phyloP scores from a whole-genome alignment of 2,797 vertebrate genomes.

The Synanceia verrucosa region DNA sequence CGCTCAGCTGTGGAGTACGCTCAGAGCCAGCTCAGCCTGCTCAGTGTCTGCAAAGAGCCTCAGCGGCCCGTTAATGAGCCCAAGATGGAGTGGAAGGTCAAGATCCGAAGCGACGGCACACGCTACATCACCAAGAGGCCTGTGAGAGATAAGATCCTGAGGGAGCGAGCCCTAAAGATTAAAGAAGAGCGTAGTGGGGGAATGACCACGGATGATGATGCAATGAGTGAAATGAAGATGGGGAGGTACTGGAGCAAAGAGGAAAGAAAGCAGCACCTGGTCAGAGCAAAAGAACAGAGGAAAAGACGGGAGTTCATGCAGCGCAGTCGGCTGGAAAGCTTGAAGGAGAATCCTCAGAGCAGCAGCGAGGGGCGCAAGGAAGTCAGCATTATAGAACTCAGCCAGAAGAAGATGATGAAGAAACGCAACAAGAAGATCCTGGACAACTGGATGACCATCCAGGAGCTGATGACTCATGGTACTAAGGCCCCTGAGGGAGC shows the following conservation, averaged over 20 bases:
- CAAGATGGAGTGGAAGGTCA: conserved; percentile 98
- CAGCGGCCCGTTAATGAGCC: conserved; percentile 82
- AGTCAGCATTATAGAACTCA: conserved; percentile 95
- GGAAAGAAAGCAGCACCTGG: conserved; percentile 94
- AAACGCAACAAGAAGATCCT: conserved; percentile 98
- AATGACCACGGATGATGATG: conserved; percentile 96
- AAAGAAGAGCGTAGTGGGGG: conserved; percentile 94
- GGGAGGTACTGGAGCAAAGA: conserved; percentile 98
- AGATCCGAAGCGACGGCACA: conserved; percentile 94
- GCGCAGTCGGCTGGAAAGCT: conserved; percentile 92
- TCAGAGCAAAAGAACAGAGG: conserved; percentile 93
- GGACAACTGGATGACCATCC: conserved; percentile 99
- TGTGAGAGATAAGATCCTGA: conserved; percentile 93
- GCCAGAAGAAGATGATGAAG: conserved; percentile 99
- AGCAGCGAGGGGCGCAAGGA: conserved; percentile 90
- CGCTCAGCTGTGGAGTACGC: conserved; percentile 93
- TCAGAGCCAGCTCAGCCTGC: conserved; percentile 94
- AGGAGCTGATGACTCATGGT: conserved; percentile 98
- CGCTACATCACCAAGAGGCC: conserved; percentile 97
- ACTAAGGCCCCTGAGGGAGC: conserved; percentile 93
- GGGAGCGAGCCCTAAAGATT: conserved; percentile 96
- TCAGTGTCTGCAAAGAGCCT: conserved; percentile 89
- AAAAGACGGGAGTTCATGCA: conserved; percentile 95
- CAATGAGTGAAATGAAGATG: conserved; percentile 98
- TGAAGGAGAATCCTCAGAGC: conserved; percentile 92